Percentiles rank a stretch among this genome's conserved stretches.
These are phyloP conservation scores for Lota lota DNA, from an alignment of 2,113 vertebrate species.

Conservation along the genomic window DNA sequence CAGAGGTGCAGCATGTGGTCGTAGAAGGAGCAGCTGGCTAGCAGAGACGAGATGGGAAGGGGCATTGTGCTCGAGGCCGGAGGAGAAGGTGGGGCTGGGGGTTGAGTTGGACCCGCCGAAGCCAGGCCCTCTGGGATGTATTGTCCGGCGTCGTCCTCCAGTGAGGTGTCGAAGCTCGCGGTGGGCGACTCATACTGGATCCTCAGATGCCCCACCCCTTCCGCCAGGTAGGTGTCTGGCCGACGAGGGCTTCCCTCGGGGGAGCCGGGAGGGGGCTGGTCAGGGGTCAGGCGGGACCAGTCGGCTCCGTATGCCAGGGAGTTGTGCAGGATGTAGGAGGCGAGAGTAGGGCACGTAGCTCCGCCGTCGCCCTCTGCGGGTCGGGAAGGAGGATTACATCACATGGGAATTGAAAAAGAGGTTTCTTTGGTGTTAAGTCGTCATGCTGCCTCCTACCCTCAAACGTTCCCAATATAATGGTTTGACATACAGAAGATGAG, in stretches of 20 bases:
- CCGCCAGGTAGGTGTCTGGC: conserved; percentile 29
- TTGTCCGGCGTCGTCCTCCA: conserved; percentile 70
- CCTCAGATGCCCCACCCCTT: conserved; percentile 65
- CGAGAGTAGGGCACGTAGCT: conserved; percentile 68
- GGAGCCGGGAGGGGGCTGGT: conserved; percentile 35
- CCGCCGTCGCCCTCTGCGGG: conserved; percentile 66
- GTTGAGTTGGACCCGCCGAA: conserved; percentile 1
- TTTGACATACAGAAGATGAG: too few species aligned
- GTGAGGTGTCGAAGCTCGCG: conserved; percentile 72
- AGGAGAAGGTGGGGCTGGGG: not conserved
- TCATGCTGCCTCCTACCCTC: too few species aligned
- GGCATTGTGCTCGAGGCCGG: not conserved
- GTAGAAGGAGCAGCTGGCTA: conserved; percentile 94
- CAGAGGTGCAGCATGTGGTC: conserved; percentile 89
- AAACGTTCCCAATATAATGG: too few species aligned
- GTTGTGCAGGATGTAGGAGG: conserved; percentile 82
- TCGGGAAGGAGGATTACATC: not conserved
- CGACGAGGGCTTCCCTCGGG: conserved; percentile 3
- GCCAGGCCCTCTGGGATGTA: conserved; percentile 40
- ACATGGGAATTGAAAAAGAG: not conserved
- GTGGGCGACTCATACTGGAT: conserved; percentile 79
- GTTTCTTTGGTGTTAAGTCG: too few species aligned
- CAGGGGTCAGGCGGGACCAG: conserved; percentile 82
- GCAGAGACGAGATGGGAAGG: conserved; percentile 58
- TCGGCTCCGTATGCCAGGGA: conserved; percentile 91